Base-by-base conservation (phyloP, 2,113 vertebrate species). In the Aspiorhynchus laticeps region DNA sequence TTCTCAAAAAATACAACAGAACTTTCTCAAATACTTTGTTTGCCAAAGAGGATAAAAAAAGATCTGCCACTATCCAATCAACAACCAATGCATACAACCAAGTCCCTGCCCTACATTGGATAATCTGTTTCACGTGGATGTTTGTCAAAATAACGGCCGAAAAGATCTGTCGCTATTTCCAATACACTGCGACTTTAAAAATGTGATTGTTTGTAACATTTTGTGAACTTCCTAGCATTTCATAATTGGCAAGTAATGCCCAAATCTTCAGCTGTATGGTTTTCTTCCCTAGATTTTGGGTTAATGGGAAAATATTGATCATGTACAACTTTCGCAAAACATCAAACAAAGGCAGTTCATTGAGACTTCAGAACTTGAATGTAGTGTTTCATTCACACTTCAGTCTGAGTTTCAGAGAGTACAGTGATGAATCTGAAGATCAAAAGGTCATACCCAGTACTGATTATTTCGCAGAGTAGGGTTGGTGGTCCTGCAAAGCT, bases 401-500 rank as follows among this genome's bases (percentile, higher is more conserved):
- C 19, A 73, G 33, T 73, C 69, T 48, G n/a, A 76, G 51, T 48
- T 21, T 31, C 51, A 80, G 77, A 51, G n/a, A 48, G 31, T 14
- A 71, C 28, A 73, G 24, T 24, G 19, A 67, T 21, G 41, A 26
- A 38, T 84, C 31, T 73, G 2, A 41, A 56, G 46, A 21, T 95
- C 95, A 98, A 59, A n/a, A 74, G 53, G 21, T 95, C 95, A 98
- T 8, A 99, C 97, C 97, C 97, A 98, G 36, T 98, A 98, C n/a
- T 98, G 97, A 91, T 86, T 96, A 84, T 56, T 92, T 87, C 95
- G 96, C 89, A 98, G 92, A 2, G 93, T 90, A 0, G 97, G 97
- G 85, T 96, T 96, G 85, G 95, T 91, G 81, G 93, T 95, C 83
- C 89, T 89, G 89, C 96, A 96, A 21, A 96, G 94, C 1, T 95